Evolutionary conservation across 1,140 invertebrate genomes (phyloP).

Genomic region (Pissodes strobi): DNA sequence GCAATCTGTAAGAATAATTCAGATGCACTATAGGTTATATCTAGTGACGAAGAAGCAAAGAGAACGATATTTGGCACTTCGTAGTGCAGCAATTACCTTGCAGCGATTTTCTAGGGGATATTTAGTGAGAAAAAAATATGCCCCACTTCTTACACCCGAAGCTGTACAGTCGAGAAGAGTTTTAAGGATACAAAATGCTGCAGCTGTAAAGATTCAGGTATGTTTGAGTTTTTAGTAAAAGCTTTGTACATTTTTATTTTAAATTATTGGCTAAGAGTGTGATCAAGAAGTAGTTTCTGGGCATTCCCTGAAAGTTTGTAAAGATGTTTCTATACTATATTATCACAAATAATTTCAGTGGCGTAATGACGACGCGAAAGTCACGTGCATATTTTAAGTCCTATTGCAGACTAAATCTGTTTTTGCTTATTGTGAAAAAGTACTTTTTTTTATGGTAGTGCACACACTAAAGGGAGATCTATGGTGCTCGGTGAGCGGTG

Average conservation of each 20-base stretch:
- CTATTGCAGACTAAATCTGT: too few relatives aligned
- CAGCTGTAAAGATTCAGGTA: conserved; percentile 68
- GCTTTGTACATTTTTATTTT: conserved; percentile 11
- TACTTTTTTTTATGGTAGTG: too few relatives aligned
- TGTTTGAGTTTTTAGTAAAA: conserved; percentile 17
- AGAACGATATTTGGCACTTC: conserved; percentile 44
- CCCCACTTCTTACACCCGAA: conserved; percentile 52
- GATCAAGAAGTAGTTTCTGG: neutral
- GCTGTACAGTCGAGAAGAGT: conserved; percentile 55
- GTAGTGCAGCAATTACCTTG: conserved; percentile 50
- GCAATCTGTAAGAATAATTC: conserved; percentile 41
- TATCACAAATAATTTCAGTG: too few relatives aligned
- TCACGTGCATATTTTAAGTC: too few relatives aligned
- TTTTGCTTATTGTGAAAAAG: too few relatives aligned
- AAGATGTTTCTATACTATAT: too few relatives aligned
- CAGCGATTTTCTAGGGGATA: conserved; percentile 56
- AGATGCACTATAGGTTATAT: conserved; percentile 43
- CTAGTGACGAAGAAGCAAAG: conserved; percentile 36
- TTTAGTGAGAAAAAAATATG: conserved; percentile 56
- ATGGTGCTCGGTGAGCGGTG: too few relatives aligned
- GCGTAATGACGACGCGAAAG: too few relatives aligned
- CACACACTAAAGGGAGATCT: too few relatives aligned
- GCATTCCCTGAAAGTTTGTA: too few relatives aligned
- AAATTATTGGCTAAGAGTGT: neutral
- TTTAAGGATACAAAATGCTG: conserved; percentile 51